These are phyloP conservation scores for Nibea coibor DNA, from an alignment of 2,113 vertebrate genomes.

Conservation along the genomic window DNA sequence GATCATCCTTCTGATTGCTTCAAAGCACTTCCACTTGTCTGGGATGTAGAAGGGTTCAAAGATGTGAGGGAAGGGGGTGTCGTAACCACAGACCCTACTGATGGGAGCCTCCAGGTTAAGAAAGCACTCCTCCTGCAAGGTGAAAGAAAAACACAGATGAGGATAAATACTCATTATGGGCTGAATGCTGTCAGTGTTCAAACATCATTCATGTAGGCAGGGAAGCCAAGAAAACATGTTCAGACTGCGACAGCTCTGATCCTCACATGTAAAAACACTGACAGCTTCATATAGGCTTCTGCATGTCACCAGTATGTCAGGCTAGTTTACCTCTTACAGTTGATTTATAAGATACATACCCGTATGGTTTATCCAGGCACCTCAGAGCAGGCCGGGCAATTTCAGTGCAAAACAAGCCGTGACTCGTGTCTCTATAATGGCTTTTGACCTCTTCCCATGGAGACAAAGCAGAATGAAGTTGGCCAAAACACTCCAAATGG, in stretches of 20 bases:
- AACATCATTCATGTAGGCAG: background rate
- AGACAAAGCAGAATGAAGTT: constrained; percentile 59
- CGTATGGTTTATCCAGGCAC: constrained; percentile 13
- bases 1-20: constrained; percentile 95
- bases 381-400: constrained; percentile 23
- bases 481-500: constrained; percentile 65
- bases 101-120: constrained; percentile 97
- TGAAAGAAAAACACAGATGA: constrained; percentile 38
- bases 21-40: constrained; percentile 99
- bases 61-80: constrained; percentile 97
- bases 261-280: background rate
- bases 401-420: constrained; percentile 59
- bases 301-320: background rate
- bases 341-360: background rate
- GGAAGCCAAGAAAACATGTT: constrained; percentile 2
- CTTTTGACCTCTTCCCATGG: constrained; percentile 64
- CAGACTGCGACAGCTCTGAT: background rate
- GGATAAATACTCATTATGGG: background rate
- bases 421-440: constrained; percentile 59
- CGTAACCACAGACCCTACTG: constrained; percentile 95
- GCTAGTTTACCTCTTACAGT: background rate
- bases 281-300: background rate
- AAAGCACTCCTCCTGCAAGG: constrained; percentile 94
- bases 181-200: background rate
- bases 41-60: constrained; percentile 99